Evolutionary conservation across 2,888 invertebrate species (phyloP).

Genomic region (Eilema griseolum): DNA sequence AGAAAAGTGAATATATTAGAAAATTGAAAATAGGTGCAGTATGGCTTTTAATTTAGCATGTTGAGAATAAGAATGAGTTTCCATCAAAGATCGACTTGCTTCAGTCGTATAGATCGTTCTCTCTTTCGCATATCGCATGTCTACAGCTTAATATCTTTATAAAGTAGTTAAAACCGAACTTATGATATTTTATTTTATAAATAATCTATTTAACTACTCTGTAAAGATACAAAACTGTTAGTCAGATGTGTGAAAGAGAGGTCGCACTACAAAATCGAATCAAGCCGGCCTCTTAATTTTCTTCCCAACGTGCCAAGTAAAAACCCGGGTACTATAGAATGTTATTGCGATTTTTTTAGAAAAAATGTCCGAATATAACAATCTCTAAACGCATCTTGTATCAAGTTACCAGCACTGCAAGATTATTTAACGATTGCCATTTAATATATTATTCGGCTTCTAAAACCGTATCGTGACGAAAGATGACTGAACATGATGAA

Average conservation of each 20-base stretch:
- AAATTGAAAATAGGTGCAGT: background rate
- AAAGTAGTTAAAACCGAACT: background rate
- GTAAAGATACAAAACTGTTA: background rate
- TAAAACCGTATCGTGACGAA: conserved; percentile 12
- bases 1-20: background rate
- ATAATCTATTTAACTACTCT: background rate
- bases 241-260: background rate
- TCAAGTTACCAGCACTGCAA: conserved; percentile 1
- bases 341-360: background rate
- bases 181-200: background rate
- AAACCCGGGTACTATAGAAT: background rate
- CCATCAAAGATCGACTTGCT: background rate
- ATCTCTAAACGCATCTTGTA: background rate
- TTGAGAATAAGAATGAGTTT: background rate
- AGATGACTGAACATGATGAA: conserved; percentile 46
- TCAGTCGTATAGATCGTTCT: background rate
- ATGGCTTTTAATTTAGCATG: background rate
- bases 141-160: background rate
- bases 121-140: background rate
- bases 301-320: background rate
- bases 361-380: background rate
- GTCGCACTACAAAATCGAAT: too few species aligned
- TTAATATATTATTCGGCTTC: conserved; percentile 11
- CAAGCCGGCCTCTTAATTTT: background rate
- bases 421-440: conserved; percentile 16